Conservation (phyloP, 2,888 invertebrate genomes). For the Ganaspis brasiliensis region DNA sequence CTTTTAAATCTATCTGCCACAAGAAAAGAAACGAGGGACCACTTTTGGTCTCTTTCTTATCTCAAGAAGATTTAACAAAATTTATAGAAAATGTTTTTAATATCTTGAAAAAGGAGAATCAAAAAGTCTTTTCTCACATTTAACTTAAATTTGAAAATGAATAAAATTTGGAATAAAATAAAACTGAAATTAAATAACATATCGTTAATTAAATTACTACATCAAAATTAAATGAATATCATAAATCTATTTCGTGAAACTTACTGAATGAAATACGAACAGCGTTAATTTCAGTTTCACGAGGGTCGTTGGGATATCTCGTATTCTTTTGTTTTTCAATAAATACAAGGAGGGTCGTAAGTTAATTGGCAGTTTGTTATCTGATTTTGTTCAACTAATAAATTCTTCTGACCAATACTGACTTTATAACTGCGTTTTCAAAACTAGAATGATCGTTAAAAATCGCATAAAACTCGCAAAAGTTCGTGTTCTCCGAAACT, state of each 20-base stretch:
- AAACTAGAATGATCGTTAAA: conserved; percentile 31
- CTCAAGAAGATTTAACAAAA: no score
- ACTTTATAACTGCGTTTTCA: not conserved
- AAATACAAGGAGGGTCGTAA: conserved; percentile 16
- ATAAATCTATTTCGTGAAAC: no score
- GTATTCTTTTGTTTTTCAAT: conserved; percentile 11
- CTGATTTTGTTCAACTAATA: conserved; percentile 32
- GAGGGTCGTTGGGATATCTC: not conserved
- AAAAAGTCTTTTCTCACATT: no score
- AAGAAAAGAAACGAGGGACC: not conserved
- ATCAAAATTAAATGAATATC: no score
- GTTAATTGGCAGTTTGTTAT: conserved; percentile 31
- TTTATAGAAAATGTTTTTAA: no score
- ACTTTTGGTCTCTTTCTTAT: not conserved
- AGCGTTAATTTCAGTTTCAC: conserved; percentile 13
- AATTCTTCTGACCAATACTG: conserved; percentile 26
- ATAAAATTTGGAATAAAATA: no score
- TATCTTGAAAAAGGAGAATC: no score
- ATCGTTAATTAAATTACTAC: no score
- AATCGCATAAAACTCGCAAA: conserved; percentile 23
- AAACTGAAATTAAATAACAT: no score
- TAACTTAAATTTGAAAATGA: no score
- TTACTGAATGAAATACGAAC: not conserved
- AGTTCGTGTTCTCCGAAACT: conserved; percentile 11
- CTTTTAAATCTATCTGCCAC: conserved; percentile 10